Base-by-base conservation (phyloP, 2,113 vertebrate genomes). In the Pteropus alecto region DNA sequence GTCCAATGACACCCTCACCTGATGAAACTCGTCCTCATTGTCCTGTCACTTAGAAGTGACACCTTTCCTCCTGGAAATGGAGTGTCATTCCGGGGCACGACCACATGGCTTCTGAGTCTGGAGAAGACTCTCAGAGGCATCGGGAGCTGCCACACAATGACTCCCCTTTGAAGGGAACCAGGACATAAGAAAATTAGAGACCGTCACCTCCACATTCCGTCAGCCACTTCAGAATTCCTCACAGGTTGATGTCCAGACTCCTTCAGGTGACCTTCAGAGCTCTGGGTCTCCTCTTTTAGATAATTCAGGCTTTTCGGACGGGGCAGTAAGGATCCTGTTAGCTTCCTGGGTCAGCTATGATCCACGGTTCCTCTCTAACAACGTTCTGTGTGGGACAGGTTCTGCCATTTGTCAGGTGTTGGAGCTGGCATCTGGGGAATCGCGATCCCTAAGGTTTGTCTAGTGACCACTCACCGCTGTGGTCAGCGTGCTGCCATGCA, bases 401-500 rank as follows among this genome's bases (percentile, higher is more conserved):
- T 9, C 10, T 9, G 30, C 18, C 30, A 14, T 22, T 51, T 43
- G 46, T 11, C 26, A 15, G 33, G 58, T 0, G 8, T 7, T 16
- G 21, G 9, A 12, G 41, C 61, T 41, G 9, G 13, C n/a, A 19
- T 24, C 48, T 22, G 35, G 6, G 30, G 38, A 76, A 35, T 5
- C 2, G 43, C 1, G 1, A 22, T 3, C 0, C 6, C 41, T 7
- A 8, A 38, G 54, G 16, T 38, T 70, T 26, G 12, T 56, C 26
- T 30, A 35, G n/a, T 15, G 63, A n/a, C 33, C 18, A 22, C 54
- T 63, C 15, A 3, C 58, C 24, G 28, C 94, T 43, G 33, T 33
- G 7, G n/a, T 28, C 22, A 35, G 19, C 22, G 43, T 1, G 14
- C 43, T 13, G 35, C 33, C 1, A 2, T 26, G 35, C 3, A 0